These are phyloP conservation scores for Dryobotodes eremita DNA, from an alignment of 2,888 invertebrate species.

Conservation along the genomic window DNA sequence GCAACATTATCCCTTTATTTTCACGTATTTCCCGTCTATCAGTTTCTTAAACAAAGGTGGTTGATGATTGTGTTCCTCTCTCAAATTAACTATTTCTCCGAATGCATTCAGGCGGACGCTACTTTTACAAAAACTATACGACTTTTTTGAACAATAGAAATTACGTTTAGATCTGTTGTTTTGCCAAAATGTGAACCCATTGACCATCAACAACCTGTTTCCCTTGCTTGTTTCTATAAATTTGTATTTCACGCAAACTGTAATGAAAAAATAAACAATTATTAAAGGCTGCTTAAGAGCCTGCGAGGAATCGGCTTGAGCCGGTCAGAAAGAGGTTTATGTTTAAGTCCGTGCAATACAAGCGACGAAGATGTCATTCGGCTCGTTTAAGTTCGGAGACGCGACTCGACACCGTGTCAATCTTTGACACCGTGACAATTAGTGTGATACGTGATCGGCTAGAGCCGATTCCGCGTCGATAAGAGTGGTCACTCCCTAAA, in stretches of 20 bases:
- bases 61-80: slow-evolving; percentile 58
- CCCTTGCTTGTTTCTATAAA: slow-evolving; percentile 47
- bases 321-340: background rate
- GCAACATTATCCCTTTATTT: slow-evolving; percentile 8
- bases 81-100: slow-evolving; percentile 39
- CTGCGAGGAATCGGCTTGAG: background rate
- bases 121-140: slow-evolving; percentile 37
- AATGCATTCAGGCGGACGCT: slow-evolving; percentile 47
- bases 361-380: background rate
- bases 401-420: background rate
- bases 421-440: background rate
- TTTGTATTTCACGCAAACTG: slow-evolving; percentile 20
- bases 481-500: background rate
- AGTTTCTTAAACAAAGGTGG: slow-evolving; percentile 31
- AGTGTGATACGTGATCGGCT: background rate
- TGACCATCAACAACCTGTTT: slow-evolving; percentile 65
- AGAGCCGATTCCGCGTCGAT: too few species aligned
- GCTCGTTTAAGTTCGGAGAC: background rate
- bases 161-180: slow-evolving; percentile 53
- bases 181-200: slow-evolving; percentile 68
- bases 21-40: slow-evolving; percentile 17
- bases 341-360: background rate
- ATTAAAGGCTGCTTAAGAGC: background rate
- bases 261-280: slow-evolving; percentile 22
- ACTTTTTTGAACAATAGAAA: slow-evolving; percentile 70